Evolutionary conservation across 2,113 vertebrate species (phyloP), one percentile per base, ranked within the genome.

Genomic region (Puntigrus tetrazona): DNA sequence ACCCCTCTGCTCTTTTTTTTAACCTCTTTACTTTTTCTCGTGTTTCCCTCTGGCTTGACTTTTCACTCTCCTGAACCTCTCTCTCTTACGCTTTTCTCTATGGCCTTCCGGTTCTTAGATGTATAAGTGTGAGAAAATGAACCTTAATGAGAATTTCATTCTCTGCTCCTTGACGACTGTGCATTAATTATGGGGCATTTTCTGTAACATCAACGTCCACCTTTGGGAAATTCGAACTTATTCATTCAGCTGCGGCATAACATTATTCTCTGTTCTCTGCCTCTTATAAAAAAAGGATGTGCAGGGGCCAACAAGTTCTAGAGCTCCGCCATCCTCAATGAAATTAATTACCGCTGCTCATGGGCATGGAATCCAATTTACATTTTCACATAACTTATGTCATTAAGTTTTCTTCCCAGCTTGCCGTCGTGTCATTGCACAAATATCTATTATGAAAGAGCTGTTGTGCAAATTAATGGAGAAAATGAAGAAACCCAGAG

Each of bases 301-400:
- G 69, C 50, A 59, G 18, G 45, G 43, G 61, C 27, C 52, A 59
- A 18, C 6, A 75, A 85, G 36, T 76, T 29, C 78, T 65, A 59
- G 80, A 57, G 70, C 69, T 63, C 52, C 55, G 38, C 75, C n/a
- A 29, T 61, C 55, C 59, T 85, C 74, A 75, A 45, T 86, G 69
- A 87, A 87, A 84, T 86, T 86, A 84, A 88, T 87, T 82, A 81
- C 78, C 22, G 47, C 41, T 82, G 72, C 69, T 52, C 80, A 55
- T 73, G 83, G 79, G 79, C 75, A 61, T 73, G 31, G 59, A 78
- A 82, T 82, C 55, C 43, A 82, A 70, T 82, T 84, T 89, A 80
- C 81, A 81, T 86, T 87, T 69, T 70, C 50, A 79, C 85, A 80
- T 86, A 83, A 78, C 78, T 87, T 69, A 86, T 79, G 69, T 85